These are phyloP conservation scores for Cynocephalus volans DNA, from an alignment of 2,113 vertebrate species.

Conservation along the genomic window DNA sequence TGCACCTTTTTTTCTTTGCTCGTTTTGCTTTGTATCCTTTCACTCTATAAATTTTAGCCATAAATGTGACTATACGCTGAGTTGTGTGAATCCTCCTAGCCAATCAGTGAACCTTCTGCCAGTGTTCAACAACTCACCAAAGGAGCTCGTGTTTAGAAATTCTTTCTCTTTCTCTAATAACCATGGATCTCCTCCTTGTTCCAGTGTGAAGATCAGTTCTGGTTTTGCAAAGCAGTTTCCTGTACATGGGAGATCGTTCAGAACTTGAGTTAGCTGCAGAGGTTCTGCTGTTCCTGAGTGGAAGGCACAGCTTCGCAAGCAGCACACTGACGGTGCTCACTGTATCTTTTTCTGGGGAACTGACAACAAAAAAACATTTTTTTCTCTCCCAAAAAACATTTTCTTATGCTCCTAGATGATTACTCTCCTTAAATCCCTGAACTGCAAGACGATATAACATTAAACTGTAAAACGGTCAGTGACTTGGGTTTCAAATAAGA, in stretches of 20 bases:
- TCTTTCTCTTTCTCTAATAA: constrained; percentile 51
- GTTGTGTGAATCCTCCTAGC: not conserved
- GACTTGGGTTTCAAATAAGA: not conserved
- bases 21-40: constrained; percentile 20
- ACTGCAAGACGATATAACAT: constrained; percentile 4
- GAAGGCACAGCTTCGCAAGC: not conserved
- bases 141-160: constrained; percentile 38
- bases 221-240: constrained; percentile 69
- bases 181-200: constrained; percentile 60
- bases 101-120: not conserved
- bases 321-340: not conserved
- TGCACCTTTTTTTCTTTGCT: not conserved
- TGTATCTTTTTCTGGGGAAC: not conserved
- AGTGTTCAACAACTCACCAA: constrained; percentile 57
- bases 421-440: not conserved
- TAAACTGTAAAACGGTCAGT: not conserved
- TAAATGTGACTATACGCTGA: not conserved
- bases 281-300: not conserved
- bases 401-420: not conserved
- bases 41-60: not conserved
- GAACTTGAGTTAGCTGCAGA: not conserved
- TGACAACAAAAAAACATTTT: not conserved
- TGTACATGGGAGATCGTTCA: constrained; percentile 46
- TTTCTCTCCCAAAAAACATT: not conserved
- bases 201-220: constrained; percentile 63